Evolutionary conservation across 2,113 vertebrate genomes (phyloP), one percentile per base, ranked within the genome.

Genomic region (Pedionomus torquatus): DNA sequence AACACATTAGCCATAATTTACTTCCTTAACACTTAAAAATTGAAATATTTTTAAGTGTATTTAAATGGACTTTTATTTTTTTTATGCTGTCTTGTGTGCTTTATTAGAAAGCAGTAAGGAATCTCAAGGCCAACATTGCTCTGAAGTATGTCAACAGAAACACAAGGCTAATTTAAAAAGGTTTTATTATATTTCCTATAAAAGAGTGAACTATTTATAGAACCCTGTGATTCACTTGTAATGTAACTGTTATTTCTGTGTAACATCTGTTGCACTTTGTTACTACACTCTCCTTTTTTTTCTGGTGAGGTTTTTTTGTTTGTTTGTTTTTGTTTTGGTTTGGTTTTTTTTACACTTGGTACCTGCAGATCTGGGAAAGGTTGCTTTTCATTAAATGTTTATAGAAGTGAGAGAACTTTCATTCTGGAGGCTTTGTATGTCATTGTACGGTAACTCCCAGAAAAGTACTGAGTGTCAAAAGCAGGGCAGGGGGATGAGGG

Each of bases 1-100:
- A 92, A n/a, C 43, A 54, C 31, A 66, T 90, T 88, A 81, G 17
- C 55, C 10, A 8, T 86, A 74, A 83, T 92, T 94, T 95, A 75
- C 64, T 92, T 51, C 35, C 48, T 39, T 86, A 90, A 83, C 48
- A 52, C 31, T 19, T 66, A 84, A 55, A 94, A 86, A 93, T n/a
- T 92, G 35, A 81, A 92, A 93, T 83, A 3, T 89, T 92, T 83
- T 74, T 60, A 86, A 88, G 72, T 68, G 57, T 86, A 81, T 95
- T 95, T 96, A 96, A 90, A 93, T 80, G 9, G 85, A 63, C 68
- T 92, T 97, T 37, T 71, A 66, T 31, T 92, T 79, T 91, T 87
- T 44, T 66, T 49, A 37, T 55, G 57, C 39, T 19, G 30, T 88
- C n/a, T 87, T 70, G 12, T 63, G 24, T 84, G 46, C 72, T 89